Evolutionary conservation across 2,888 invertebrate species (phyloP).

Genomic region (Vanessa cardui): DNA sequence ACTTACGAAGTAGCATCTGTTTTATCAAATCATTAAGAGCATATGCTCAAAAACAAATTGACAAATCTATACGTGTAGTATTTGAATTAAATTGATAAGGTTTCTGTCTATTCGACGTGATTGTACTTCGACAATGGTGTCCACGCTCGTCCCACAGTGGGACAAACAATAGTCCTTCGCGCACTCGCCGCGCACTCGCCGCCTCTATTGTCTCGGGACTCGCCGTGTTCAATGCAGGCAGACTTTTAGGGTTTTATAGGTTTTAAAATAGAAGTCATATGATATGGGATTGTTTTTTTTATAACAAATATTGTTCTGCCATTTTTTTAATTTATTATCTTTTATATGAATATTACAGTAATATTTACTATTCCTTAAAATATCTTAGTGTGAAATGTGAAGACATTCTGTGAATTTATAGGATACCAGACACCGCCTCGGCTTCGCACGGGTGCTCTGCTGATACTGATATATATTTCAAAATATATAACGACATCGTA

Average conservation of each 20-base stretch:
- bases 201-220: constrained; percentile 53
- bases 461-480: too few species aligned
- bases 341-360: too few species aligned
- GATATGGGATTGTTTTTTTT: background rate
- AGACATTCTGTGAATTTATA: too few species aligned
- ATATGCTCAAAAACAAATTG: too few species aligned
- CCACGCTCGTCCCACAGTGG: constrained; percentile 40
- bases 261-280: constrained; percentile 8
- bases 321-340: background rate
- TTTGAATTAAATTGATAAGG: constrained; percentile 7
- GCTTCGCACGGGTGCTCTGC: too few species aligned
- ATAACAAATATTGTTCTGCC: background rate
- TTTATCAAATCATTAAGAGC: too few species aligned
- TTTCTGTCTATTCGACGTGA: background rate
- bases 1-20: too few species aligned
- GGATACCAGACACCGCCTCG: too few species aligned
- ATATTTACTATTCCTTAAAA: background rate
- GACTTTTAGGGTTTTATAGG: constrained; percentile 34
- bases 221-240: constrained; percentile 38
- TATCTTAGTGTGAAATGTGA: background rate
- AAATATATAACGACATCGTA: too few species aligned
- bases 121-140: constrained; percentile 12
- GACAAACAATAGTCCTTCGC: constrained; percentile 57
- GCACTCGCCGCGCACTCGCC: constrained; percentile 47
- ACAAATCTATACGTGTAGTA: background rate